Conservation (phyloP, 1,140 invertebrate genomes). For the Trichonephila inaurata region DNA sequence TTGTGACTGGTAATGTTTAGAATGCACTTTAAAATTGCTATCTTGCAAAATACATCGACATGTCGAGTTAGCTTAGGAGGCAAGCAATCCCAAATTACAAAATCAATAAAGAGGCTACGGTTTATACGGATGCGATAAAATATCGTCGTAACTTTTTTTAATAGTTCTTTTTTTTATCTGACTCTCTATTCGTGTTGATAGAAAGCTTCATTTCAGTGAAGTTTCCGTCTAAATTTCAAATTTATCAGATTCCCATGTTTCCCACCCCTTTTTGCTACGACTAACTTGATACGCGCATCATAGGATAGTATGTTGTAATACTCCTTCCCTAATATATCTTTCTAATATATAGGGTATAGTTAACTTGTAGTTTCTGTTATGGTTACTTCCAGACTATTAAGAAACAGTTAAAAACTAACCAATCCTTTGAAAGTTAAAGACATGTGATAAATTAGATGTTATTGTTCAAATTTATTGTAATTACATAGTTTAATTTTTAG, state of each 20-base stretch:
- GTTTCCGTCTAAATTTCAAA: background rate
- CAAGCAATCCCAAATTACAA: conserved; percentile 54
- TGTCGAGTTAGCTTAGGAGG: background rate
- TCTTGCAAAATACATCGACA: background rate
- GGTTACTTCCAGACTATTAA: too few species aligned
- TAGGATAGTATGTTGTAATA: too few species aligned
- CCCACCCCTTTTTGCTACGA: too few species aligned
- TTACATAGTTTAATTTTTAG: too few species aligned
- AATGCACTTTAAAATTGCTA: background rate
- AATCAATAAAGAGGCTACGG: conserved; percentile 54
- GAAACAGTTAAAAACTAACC: too few species aligned
- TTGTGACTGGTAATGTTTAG: background rate
- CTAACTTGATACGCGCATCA: too few species aligned
- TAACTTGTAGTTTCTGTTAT: too few species aligned
- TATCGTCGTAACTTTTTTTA: conserved; percentile 24
- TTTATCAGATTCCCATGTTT: background rate
- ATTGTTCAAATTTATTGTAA: too few species aligned
- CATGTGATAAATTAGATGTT: too few species aligned
- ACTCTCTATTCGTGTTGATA: conserved; percentile 20
- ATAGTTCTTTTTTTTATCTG: background rate
- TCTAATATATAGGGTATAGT: too few species aligned
- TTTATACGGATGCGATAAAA: conserved; percentile 46
- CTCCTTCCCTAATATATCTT: too few species aligned
- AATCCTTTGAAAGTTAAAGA: too few species aligned
- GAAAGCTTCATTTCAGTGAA: background rate